Base-by-base conservation (phyloP, 1,140 invertebrate genomes). In the Drosophila orosa region DNA sequence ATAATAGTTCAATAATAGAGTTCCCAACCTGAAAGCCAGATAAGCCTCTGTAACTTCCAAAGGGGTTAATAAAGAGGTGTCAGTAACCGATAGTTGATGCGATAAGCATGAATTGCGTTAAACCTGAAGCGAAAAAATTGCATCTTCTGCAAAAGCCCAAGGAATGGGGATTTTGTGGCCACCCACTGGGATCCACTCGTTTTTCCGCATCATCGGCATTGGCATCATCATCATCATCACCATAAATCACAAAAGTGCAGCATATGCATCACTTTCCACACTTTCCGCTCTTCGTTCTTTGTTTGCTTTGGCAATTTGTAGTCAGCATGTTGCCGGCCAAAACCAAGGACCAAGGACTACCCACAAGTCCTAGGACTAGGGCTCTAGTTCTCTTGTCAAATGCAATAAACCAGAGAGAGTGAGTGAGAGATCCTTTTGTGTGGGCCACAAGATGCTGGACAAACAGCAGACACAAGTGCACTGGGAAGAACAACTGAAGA, bases 211-310 rank as follows among this genome's bases (percentile, higher is more conserved):
- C 72, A 63, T 62, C 42, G 39, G 48, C 52, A 74, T 74, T 63
- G 47, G 61, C 80, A 75, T 76, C 63, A 74, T 78, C 71, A 57
- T 81, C 75, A 75, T 78, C 76, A 86, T 87, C 75, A 77, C 68
- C 84, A 87, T 87, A 87, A 87, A 87, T 87, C 83, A 89, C 50
- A 68, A 67, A 75, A 80, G 71, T 89, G 84, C 84, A 89, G 79
- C 83, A 89, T 74, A 79, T 87, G 83, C 84, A 87, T 67, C 83
- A 87, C 79, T 74, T 67, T 83, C 65, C 79, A 61, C 79, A 87
- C 75, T 86, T 78, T 82, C 57, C 74, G 42, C 55, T 45, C 71
- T 42, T 19, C 45, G 66, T 44, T 60, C 61, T 72, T 82, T 86
- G 75, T 86, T 82, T 78, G 74, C 63, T 47, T 66, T 69, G 54